Percentiles rank a stretch among this genome's conserved stretches.
These are phyloP conservation scores for Eciton burchellii DNA, from an alignment of 1,140 invertebrate genomes.

Conservation along the genomic window DNA sequence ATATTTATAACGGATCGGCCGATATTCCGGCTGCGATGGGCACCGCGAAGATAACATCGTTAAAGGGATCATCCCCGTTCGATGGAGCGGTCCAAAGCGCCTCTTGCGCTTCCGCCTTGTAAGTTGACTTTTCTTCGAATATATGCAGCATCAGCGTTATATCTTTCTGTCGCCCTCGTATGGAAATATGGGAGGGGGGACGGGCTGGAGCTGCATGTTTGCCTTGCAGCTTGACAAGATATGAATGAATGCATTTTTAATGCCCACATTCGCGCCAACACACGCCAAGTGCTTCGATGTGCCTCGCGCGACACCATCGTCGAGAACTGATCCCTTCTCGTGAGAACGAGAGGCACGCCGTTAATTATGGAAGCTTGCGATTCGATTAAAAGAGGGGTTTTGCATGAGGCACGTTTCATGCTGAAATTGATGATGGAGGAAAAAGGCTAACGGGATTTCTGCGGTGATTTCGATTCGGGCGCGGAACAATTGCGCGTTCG, in stretches of 20 bases:
- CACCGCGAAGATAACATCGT: too few relatives aligned
- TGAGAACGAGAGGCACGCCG: background rate
- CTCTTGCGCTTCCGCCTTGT: background rate
- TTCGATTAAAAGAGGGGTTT: background rate
- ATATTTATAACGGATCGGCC: conserved; percentile 1
- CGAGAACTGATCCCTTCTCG: conserved; percentile 12
- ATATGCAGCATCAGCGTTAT: background rate
- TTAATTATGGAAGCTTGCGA: background rate
- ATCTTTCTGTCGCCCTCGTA: background rate
- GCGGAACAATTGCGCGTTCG: too few relatives aligned
- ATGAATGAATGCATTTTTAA: conserved; percentile 48
- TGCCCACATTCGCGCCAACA: too few relatives aligned
- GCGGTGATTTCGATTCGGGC: too few relatives aligned
- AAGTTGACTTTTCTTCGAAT: background rate
- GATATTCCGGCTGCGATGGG: too few relatives aligned
- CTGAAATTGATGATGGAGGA: too few relatives aligned
- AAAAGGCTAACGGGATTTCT: too few relatives aligned
- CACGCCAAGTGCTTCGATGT: conserved; percentile 14
- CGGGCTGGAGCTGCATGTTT: background rate
- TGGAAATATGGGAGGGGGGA: background rate
- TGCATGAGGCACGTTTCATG: background rate
- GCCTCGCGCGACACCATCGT: background rate
- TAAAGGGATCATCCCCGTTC: too few relatives aligned
- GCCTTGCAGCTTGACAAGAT: conserved; percentile 26
- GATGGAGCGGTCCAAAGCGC: background rate